Evolutionary conservation across 2,113 vertebrate species (phyloP), one percentile per base, ranked within the genome.

Genomic region (Ploceus nigricollis): DNA sequence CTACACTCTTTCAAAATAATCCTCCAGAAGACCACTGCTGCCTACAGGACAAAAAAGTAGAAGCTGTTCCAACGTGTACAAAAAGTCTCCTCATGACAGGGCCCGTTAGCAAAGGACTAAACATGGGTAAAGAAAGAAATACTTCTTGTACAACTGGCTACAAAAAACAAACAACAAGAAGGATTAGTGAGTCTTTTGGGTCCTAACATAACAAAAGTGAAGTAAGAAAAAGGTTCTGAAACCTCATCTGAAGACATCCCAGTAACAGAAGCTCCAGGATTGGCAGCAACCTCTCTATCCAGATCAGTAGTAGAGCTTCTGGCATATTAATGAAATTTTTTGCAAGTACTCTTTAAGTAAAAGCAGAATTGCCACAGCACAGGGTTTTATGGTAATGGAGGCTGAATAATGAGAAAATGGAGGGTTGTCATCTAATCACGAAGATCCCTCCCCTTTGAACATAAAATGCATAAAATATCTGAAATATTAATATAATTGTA

Each of bases 401-500:
- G 9, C 19, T 64, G 75, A 95, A 92, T 72, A 91, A 92, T 60
- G 33, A 93, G 68, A 90, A 95, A 93, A 96, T 80, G 61, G 70
- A 84, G 31, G 60, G 24, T 54, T 94, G 76, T 73, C 85, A 60
- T 95, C 89, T 88, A 87, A 93, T 87, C 88, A 75, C 1, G 35
- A 68, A 86, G 39, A 76, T 83, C 61, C 83, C 92, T 94, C 92
- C 86, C 27, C 63, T 96, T 92, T 90, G 81, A 94, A 95, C 76
- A 88, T 95, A 85, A 95, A 96, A 91, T 83, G 37, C 73, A 91
- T 94, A 91, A 96, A 95, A 93, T 92, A 89, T 42, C 81, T 89
- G 89, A 96, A 96, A 96, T 94, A 96, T 96, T 96, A 97, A 96
- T 96, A 87, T 91, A 93, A 93, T 97, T 78, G 88, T 92, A 93